phyloP scores from a whole-genome alignment of 92 coral and sea anemone genomes.

The Epizoanthus scotinus region DNA sequence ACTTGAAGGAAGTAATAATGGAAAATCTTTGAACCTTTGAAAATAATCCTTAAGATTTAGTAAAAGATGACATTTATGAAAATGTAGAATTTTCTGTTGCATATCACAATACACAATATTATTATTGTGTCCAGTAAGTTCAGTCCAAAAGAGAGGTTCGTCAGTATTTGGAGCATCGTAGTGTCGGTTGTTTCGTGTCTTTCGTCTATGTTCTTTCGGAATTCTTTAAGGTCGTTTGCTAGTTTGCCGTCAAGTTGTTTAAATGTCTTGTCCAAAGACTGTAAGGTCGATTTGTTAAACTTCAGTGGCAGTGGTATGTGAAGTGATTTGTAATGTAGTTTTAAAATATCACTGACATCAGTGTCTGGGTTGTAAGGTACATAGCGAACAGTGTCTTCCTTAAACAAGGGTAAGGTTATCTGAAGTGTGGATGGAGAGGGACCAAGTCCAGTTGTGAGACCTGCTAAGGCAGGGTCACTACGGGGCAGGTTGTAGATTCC shows the following conservation, averaged over 20 bases:
- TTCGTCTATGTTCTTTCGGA: too few relatives aligned
- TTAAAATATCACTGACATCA: not conserved
- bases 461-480: slow-evolving; percentile 30
- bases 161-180: too few relatives aligned
- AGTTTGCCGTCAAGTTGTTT: too few relatives aligned
- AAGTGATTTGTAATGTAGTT: not conserved
- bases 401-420: not conserved
- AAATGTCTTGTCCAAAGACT: too few relatives aligned
- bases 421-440: slow-evolving; percentile 10
- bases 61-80: too few relatives aligned
- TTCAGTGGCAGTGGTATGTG: not conserved
- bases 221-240: too few relatives aligned
- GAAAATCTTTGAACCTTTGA: too few relatives aligned
- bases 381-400: not conserved
- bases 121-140: not conserved
- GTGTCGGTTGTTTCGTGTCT: too few relatives aligned
- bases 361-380: not conserved
- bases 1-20: too few relatives aligned
- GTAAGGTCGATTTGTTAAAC: not conserved
- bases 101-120: not conserved
- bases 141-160: too few relatives aligned
- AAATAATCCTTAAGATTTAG: too few relatives aligned
- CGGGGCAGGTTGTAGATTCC: slow-evolving; percentile 19
- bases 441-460: slow-evolving; percentile 41
- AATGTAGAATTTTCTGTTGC: too few relatives aligned